These are phyloP conservation scores for Leptobrachium ailaonicum DNA, from an alignment of 2,113 vertebrate species.

Conservation along the genomic window DNA sequence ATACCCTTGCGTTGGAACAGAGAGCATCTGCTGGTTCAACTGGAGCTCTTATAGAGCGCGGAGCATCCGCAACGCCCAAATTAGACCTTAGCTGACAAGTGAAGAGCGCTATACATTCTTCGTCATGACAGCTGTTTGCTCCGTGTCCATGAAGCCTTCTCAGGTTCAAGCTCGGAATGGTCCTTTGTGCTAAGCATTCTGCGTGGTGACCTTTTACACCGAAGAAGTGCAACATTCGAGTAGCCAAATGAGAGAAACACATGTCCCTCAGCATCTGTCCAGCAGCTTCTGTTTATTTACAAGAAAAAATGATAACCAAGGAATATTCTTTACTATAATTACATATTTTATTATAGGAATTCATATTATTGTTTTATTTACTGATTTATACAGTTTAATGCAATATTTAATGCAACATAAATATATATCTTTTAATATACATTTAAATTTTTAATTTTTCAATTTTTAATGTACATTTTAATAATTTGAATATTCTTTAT, in stretches of 20 bases:
- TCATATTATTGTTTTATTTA: too few relatives aligned
- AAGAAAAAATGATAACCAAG: too few relatives aligned
- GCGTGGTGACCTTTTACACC: conserved; percentile 31
- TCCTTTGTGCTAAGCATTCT: neutral
- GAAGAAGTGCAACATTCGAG: conserved; percentile 20
- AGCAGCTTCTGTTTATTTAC: neutral
- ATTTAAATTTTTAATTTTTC: too few relatives aligned
- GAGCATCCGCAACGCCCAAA: conserved; percentile 23
- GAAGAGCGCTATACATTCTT: conserved; percentile 31
- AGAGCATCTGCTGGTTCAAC: neutral
- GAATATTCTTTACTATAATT: too few relatives aligned
- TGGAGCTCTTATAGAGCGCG: neutral
- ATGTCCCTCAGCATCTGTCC: neutral
- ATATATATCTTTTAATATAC: too few relatives aligned
- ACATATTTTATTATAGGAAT: too few relatives aligned
- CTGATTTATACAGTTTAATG: too few relatives aligned
- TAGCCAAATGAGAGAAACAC: conserved; percentile 9
- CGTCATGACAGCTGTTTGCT: conserved; percentile 31
- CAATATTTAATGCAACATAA: too few relatives aligned
- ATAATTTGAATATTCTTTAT: too few relatives aligned
- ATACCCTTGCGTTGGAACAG: neutral
- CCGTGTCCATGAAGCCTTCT: conserved; percentile 37
- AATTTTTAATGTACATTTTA: too few relatives aligned
- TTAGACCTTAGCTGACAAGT: conserved; percentile 29
- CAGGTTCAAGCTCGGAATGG: conserved; percentile 13